Evolutionary conservation across 2,797 vertebrate genomes (phyloP), one percentile per base, ranked within the genome.

Genomic region (Sebastolobus alascanus): DNA sequence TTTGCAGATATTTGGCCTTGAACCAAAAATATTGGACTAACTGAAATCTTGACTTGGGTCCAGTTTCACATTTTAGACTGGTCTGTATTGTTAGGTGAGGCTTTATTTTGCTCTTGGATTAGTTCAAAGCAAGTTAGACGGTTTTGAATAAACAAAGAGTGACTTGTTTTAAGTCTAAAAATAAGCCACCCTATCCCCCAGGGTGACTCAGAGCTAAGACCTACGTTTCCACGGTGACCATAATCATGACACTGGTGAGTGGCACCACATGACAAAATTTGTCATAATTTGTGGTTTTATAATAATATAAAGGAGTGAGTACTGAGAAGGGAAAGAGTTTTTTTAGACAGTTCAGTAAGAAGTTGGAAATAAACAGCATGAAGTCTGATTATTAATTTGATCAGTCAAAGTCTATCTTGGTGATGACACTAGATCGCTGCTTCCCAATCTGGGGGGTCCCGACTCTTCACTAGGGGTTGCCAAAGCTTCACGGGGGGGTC

Each of bases 281-380:
- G 31, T 31, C 31, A 25, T 58, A 25, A 25, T 33, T 33, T 59
- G 8, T 66, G 10, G 31, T 33, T 75, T 25, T 8, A 12, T 8
- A 43, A 13, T 11, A 22, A 25, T 14, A 18, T n/a, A 40, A 27
- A 60, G 8, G 52, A 59, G 38, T 6, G 37, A n/a, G 14, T 33
- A 52, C 63, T 29, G 35, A 54, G 14, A 71, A 38, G 31, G 2
- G 43, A 22, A 50, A 38, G n/a, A 1, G 4, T 54, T 63, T 60
- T 60, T 2, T 60, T 6, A 22, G 56, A 58, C 38, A 55, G 40
- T 25, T 11, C 33, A 29, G 18, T 37, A 31, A 54, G 31, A 60
- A 8, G 2, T 16, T 54, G 37, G 46, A 76, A 76, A 63, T 52
- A 66, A 52, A 77, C 43, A 61, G 63, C 58, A 67, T 43, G 22